Base-by-base conservation (phyloP, 2,113 vertebrate genomes). In the Xerus inauris region DNA sequence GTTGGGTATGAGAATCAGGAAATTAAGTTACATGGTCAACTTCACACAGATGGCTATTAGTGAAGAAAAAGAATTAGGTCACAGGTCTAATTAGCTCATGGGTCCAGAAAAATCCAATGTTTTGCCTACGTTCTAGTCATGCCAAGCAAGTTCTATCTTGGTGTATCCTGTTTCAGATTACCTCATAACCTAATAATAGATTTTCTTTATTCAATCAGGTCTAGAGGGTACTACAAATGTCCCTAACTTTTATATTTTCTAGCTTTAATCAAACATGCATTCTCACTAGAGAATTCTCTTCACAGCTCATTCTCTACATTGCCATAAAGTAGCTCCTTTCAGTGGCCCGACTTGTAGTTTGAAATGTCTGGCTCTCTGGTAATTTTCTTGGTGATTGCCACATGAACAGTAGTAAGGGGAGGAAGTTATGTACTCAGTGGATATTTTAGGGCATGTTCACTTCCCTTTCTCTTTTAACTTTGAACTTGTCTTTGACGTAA, bases 31-130 rank as follows among this genome's bases (percentile, higher is more conserved):
- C 51, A 42, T 17, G 47, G 26, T 47, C 54, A 90, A 57, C 75
- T 92, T 81, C 80, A 82, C 45, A 79, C 82, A 77, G 67, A 73
- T 73, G 89, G 38, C 57, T 83, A 59, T 45, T 93, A 72, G 45
- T 38, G 35, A 71, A 83, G 67, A 92, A 72, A 20, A 82, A 85
- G 80, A 82, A 92, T 76, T 75, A 97, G 59, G 42, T 71, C 42
- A 54, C 5, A 24, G 8, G 54, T 87, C 81, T 90, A 90, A 77
- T 92, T 75, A 92, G 47, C 32, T 80, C 73, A 59, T 22, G 64
- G 20, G 14, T 64, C 38, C 42, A 82, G 40, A 82, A 62, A 86
- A 86, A 47, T 54, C 38, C 40, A 69, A 1, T 71, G 42, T 82
- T 96, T 90, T 38, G 9, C 45, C 42, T 64, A 35, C 49, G 38